A percentile compares a stretch with the other conserved stretches of the same genome.
These are phyloP conservation scores for Hippopotamus amphibius DNA, from an alignment of 2,113 vertebrate species.

Conservation along the genomic window DNA sequence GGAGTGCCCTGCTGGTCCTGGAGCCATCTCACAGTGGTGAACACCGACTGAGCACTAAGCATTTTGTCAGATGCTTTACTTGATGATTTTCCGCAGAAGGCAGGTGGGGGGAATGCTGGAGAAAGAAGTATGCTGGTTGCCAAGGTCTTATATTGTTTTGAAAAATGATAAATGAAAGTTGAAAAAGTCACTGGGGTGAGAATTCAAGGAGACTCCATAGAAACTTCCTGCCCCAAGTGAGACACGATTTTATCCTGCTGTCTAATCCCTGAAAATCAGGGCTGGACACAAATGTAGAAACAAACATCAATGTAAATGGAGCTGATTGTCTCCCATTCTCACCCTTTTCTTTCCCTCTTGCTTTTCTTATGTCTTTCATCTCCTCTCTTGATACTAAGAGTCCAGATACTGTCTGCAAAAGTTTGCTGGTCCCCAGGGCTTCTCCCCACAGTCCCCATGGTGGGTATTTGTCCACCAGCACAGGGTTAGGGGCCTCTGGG, in stretches of 20 bases:
- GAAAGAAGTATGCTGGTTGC: conserved; percentile 16
- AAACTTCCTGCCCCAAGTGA: not conserved
- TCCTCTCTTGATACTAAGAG: not conserved
- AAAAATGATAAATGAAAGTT: conserved; percentile 66
- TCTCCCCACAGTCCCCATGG: rapidly evolving
- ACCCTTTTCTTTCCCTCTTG: not conserved
- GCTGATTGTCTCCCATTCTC: not conserved
- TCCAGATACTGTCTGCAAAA: not conserved
- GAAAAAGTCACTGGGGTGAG: conserved; percentile 42
- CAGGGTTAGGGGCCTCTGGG: not conserved
- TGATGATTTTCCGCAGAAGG: not conserved
- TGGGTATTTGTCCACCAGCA: not conserved
- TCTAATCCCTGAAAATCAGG: conserved; percentile 1
- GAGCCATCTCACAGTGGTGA: not conserved
- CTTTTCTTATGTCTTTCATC: not conserved
- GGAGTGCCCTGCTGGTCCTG: not conserved
- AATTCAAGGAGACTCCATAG: conserved; percentile 29
- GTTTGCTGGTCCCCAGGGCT: not conserved
- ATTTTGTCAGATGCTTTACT: conserved; percentile 27
- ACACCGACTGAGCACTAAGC: not conserved
- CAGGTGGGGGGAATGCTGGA: conserved; percentile 21
- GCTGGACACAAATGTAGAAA: not conserved
- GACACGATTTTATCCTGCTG: not conserved
- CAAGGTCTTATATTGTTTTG: conserved; percentile 49
- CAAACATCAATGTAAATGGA: not conserved